These are phyloP conservation scores for Tragelaphus strepsiceros DNA, from an alignment of 2,113 vertebrate genomes.

Conservation along the genomic window DNA sequence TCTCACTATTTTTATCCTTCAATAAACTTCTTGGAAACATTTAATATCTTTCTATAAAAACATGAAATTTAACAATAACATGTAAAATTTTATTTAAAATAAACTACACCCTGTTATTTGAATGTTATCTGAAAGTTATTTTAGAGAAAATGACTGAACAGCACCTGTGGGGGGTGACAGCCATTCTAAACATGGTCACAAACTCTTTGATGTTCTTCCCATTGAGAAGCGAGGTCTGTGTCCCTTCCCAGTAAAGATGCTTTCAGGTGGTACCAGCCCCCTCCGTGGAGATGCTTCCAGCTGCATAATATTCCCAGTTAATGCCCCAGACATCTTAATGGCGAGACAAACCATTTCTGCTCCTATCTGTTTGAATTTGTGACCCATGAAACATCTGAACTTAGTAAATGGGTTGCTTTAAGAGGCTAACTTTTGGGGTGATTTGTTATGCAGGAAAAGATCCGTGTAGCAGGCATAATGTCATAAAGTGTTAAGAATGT, in stretches of 20 bases:
- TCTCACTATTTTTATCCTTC: neutral
- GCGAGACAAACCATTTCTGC: neutral
- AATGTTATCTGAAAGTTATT: neutral
- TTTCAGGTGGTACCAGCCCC: neutral
- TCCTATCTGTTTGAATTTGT: neutral
- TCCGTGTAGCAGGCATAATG: neutral
- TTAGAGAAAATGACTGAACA: neutral
- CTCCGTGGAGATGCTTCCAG: neutral
- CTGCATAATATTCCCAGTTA: neutral
- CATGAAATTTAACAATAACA: neutral
- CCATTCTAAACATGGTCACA: neutral
- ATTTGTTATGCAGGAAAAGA: neutral
- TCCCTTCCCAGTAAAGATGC: neutral
- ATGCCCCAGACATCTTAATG: neutral
- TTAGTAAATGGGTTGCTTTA: neutral
- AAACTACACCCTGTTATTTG: neutral
- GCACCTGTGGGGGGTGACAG: no score
- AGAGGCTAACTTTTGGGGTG: neutral
- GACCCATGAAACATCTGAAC: neutral
- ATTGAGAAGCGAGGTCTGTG: neutral
- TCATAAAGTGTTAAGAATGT: neutral
- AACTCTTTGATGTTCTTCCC: neutral
- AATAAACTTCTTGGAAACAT: neutral
- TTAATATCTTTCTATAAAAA: neutral
- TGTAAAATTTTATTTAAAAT: neutral